These are phyloP conservation scores for Hymenopus coronatus DNA, from an alignment of 2,888 invertebrate species.

Conservation along the genomic window DNA sequence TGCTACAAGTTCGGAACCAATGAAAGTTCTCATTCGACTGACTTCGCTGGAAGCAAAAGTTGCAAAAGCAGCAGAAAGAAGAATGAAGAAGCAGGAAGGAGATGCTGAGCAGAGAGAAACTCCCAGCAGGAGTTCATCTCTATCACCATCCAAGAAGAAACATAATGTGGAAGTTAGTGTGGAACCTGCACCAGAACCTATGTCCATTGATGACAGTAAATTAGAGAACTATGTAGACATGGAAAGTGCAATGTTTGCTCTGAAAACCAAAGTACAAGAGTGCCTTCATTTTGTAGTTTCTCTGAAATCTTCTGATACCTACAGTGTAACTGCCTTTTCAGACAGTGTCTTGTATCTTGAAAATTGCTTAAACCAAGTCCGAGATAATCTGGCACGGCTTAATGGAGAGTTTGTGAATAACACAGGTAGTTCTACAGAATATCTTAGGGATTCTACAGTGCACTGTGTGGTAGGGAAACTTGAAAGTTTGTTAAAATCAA, in stretches of 20 bases:
- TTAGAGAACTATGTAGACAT: slow-evolving; percentile 53
- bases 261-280: slow-evolving; percentile 66
- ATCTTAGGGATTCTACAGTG: slow-evolving; percentile 30
- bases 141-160: neutral
- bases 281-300: slow-evolving; percentile 63
- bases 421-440: neutral
- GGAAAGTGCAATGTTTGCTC: slow-evolving; percentile 61
- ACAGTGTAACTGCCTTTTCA: neutral
- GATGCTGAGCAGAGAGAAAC: slow-evolving; percentile 27
- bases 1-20: slow-evolving; percentile 72
- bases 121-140: neutral
- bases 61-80: slow-evolving; percentile 55
- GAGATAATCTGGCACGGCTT: slow-evolving; percentile 58
- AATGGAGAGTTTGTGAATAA: slow-evolving; percentile 44
- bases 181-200: slow-evolving; percentile 20
- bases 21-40: slow-evolving; percentile 74
- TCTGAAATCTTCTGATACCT: slow-evolving; percentile 55
- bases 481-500: slow-evolving; percentile 66
- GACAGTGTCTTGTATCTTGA: slow-evolving; percentile 63
- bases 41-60: slow-evolving; percentile 77
- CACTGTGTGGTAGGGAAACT: slow-evolving; percentile 45
- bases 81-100: slow-evolving; percentile 28
- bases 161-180: slow-evolving; percentile 29
- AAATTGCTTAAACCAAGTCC: slow-evolving; percentile 60
- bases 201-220: neutral